Conservation (phyloP, 1,140 invertebrate species). For the Pogonomyrmex barbatus region DNA sequence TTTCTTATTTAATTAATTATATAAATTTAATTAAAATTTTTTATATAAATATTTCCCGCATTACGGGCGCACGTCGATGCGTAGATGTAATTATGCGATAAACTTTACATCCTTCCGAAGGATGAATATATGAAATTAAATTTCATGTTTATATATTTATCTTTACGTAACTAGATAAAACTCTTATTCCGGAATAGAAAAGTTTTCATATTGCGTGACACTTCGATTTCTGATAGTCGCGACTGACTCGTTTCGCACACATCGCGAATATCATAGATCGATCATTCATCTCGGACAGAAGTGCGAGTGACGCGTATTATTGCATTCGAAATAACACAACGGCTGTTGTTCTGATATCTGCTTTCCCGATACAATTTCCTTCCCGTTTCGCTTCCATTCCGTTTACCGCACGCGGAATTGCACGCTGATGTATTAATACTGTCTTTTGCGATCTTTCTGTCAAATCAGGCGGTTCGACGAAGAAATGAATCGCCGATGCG, state of each 20-base stretch:
- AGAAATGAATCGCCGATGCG: constrained; percentile 7
- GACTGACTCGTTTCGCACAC: background rate
- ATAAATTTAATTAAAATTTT: constrained; percentile 10
- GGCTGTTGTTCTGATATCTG: constrained; percentile 11
- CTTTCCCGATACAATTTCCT: constrained; percentile 46
- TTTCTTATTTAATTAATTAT: constrained; percentile 20
- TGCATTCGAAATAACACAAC: constrained; percentile 11
- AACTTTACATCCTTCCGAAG: background rate
- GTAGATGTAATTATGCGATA: background rate
- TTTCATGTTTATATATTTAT: background rate
- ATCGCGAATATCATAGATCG: constrained; percentile 1
- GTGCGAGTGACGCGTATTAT: constrained; percentile 38
- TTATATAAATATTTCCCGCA: background rate
- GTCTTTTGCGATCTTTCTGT: background rate
- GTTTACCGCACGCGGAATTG: constrained; percentile 17
- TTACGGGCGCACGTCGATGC: background rate
- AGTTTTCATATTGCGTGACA: background rate
- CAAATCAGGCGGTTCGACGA: background rate
- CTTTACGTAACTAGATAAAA: background rate
- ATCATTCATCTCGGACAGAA: constrained; percentile 1
- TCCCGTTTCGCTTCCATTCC: constrained; percentile 23
- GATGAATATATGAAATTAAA: background rate
- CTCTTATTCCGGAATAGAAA: background rate
- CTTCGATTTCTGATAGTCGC: background rate
- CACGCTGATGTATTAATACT: background rate